Percentiles rank a stretch among this genome's conserved stretches.
These are phyloP conservation scores for Chiridota heheva DNA, from an alignment of 35 echinoderm and acorn worm genomes.

Conservation along the genomic window DNA sequence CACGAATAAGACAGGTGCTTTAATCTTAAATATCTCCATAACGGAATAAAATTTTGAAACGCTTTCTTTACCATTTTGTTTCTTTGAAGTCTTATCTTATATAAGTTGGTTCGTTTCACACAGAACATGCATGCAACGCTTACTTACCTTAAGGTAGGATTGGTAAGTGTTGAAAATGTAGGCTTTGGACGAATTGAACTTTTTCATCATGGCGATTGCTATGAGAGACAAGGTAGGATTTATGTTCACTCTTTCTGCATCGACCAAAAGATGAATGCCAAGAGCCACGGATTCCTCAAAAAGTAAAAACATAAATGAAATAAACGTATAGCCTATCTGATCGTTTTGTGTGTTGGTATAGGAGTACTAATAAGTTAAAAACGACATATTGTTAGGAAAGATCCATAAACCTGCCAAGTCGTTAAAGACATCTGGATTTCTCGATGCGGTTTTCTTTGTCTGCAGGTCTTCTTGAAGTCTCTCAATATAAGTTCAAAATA, in stretches of 20 bases:
- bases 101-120: neutral
- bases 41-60: too few relatives aligned
- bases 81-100: too few relatives aligned
- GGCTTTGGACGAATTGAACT: slow-evolving; percentile 63
- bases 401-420: neutral
- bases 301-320: slow-evolving; percentile 15
- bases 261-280: slow-evolving; percentile 62
- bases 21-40: too few relatives aligned
- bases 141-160: slow-evolving; percentile 76
- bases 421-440: neutral
- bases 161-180: slow-evolving; percentile 86
- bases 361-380: neutral
- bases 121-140: neutral
- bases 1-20: too few relatives aligned
- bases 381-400: neutral
- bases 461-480: too few relatives aligned
- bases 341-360: neutral
- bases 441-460: too few relatives aligned
- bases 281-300: slow-evolving; percentile 50
- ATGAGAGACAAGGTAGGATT: slow-evolving; percentile 68
- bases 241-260: slow-evolving; percentile 76
- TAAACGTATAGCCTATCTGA: neutral
- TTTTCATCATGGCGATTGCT: slow-evolving; percentile 80
- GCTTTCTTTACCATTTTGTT: too few relatives aligned
- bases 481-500: too few relatives aligned